These are phyloP conservation scores for Streptopelia turtur DNA, from an alignment of 2,797 vertebrate species.

Conservation along the genomic window DNA sequence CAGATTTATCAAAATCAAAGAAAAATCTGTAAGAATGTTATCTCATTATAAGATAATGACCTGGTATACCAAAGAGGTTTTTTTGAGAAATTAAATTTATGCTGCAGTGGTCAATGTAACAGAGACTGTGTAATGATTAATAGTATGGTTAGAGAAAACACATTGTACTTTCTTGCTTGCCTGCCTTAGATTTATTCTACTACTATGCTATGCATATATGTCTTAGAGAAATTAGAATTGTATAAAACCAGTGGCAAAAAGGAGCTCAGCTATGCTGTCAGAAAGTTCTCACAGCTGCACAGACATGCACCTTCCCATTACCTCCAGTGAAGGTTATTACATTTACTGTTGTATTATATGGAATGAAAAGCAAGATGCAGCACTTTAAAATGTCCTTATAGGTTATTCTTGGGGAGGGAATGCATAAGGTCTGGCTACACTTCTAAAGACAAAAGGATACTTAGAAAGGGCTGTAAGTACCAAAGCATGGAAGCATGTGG, in stretches of 20 bases:
- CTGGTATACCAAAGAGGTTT: not conserved
- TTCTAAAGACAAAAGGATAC: not conserved
- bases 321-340: not conserved
- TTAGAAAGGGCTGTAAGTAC: not conserved
- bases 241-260: not conserved
- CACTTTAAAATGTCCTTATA: not conserved
- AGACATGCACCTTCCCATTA: not conserved
- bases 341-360: not conserved
- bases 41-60: not conserved
- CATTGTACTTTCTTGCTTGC: conserved; percentile 28
- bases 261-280: conserved; percentile 1
- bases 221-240: conserved; percentile 6
- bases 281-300: not conserved
- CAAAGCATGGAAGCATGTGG: not conserved
- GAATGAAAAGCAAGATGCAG: not conserved
- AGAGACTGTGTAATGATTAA: conserved; percentile 8
- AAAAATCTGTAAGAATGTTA: not conserved
- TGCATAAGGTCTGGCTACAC: not conserved
- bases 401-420: not conserved
- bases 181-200: conserved; percentile 22
- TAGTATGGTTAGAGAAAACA: not conserved
- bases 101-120: not conserved
- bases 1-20: not conserved
- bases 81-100: conserved; percentile 18
- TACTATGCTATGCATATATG: not conserved